These are phyloP conservation scores for Aphelinus atriplicis DNA, from an alignment of 1,140 invertebrate species.

Conservation along the genomic window DNA sequence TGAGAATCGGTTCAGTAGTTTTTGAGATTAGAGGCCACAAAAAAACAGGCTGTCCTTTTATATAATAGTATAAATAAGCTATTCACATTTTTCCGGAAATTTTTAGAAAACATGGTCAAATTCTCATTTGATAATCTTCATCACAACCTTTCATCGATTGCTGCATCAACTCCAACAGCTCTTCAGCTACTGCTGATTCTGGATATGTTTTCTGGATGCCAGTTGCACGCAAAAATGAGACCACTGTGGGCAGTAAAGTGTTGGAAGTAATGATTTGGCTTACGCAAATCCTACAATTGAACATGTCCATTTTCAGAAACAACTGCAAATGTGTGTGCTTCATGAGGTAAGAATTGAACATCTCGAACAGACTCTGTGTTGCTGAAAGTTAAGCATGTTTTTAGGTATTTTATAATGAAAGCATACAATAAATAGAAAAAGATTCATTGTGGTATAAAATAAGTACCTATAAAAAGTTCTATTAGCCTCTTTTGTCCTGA, in stretches of 20 bases:
- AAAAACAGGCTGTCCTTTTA: too few species aligned
- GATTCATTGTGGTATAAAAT: background rate
- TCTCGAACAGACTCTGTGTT: constrained; percentile 94
- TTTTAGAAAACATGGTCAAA: constrained; percentile 68
- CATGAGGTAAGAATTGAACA: constrained; percentile 92
- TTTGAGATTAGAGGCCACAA: too few species aligned
- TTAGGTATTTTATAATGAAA: too few species aligned
- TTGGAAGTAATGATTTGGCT: constrained; percentile 81
- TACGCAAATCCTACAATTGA: constrained; percentile 91
- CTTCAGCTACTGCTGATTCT: constrained; percentile 53
- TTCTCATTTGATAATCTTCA: constrained; percentile 64
- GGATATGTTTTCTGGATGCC: constrained; percentile 83
- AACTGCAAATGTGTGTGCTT: constrained; percentile 85
- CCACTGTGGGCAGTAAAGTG: constrained; percentile 95
- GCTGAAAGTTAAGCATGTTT: constrained; percentile 59
- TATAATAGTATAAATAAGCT: constrained; percentile 57
- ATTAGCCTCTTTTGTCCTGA: constrained; percentile 83
- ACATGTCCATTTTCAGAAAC: constrained; percentile 96
- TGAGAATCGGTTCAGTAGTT: too few species aligned
- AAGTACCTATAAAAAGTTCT: constrained; percentile 84
- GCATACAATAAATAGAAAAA: background rate
- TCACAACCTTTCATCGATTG: constrained; percentile 62
- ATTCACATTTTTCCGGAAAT: constrained; percentile 69
- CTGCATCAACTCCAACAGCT: constrained; percentile 61
- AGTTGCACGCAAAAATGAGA: constrained; percentile 95